phyloP scores from a whole-genome alignment of 2,888 invertebrate species.

The Pristionchus maxplancki region DNA sequence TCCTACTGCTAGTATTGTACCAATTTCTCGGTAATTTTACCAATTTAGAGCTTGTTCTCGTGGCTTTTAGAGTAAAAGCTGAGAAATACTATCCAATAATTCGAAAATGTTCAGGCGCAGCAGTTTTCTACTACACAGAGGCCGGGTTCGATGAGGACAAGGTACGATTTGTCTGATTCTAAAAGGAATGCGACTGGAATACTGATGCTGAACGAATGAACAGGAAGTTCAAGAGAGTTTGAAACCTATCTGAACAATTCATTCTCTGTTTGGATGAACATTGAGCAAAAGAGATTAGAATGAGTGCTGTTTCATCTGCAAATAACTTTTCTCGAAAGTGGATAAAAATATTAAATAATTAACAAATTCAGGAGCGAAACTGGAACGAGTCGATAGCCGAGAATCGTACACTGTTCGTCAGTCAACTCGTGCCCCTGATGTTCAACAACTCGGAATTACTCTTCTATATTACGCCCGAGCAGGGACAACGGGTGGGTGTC shows the following conservation, averaged over 20 bases:
- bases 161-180: background rate
- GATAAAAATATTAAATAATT: background rate
- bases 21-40: constrained; percentile 66
- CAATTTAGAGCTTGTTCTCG: constrained; percentile 59
- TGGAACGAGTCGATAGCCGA: constrained; percentile 53
- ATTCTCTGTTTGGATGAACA: too few relatives aligned
- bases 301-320: too few relatives aligned
- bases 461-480: constrained; percentile 69
- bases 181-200: background rate
- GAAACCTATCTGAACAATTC: too few relatives aligned
- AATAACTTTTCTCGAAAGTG: background rate
- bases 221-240: too few relatives aligned
- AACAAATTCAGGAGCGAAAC: constrained; percentile 38
- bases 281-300: too few relatives aligned
- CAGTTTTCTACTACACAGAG: constrained; percentile 68
- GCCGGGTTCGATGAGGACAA: constrained; percentile 60
- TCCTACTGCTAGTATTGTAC: constrained; percentile 63
- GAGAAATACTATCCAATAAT: constrained; percentile 59
- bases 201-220: background rate
- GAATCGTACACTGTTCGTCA: constrained; percentile 68
- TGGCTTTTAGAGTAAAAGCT: background rate
- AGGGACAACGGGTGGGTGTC: constrained; percentile 59
- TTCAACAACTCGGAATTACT: constrained; percentile 73
- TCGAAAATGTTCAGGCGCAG: constrained; percentile 62
- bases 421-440: constrained; percentile 64